phyloP scores from a whole-genome alignment of 2,797 vertebrate species.

The Chromis chromis region DNA sequence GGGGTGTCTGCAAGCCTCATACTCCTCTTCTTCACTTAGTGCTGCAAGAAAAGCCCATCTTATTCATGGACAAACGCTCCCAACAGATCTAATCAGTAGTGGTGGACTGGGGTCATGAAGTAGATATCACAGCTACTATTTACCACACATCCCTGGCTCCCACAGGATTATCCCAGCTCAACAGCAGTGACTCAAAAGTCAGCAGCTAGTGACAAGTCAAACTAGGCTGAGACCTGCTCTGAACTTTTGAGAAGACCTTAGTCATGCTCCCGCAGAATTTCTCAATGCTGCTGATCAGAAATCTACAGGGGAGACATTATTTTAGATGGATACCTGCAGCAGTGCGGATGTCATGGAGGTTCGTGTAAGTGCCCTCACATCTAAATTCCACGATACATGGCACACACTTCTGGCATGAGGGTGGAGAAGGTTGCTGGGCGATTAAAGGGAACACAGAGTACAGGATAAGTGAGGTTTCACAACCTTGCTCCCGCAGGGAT shows the following conservation, averaged over 20 bases:
- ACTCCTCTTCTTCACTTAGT: constrained; percentile 63
- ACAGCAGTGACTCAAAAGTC: constrained; percentile 44
- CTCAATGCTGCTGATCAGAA: constrained; percentile 19
- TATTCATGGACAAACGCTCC: constrained; percentile 72
- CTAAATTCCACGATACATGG: constrained; percentile 22
- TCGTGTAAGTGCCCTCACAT: constrained; percentile 17
- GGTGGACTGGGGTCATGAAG: constrained; percentile 58
- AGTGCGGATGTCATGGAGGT: constrained; percentile 36
- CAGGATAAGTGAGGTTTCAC: constrained; percentile 67
- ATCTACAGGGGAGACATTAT: constrained; percentile 17
- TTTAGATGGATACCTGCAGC: constrained; percentile 30
- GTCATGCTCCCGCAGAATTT: constrained; percentile 8
- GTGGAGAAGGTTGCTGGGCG: constrained; percentile 41
- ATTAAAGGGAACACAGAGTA: constrained; percentile 71
- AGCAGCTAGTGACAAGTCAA: constrained; percentile 47
- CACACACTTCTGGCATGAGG: constrained; percentile 45
- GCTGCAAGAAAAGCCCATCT: constrained; percentile 61
- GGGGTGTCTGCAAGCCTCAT: constrained; percentile 63
- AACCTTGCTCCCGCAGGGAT: constrained; percentile 66
- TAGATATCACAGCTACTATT: constrained; percentile 66
- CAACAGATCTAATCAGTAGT: constrained; percentile 71
- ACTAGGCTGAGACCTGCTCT: constrained; percentile 32
- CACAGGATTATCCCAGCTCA: constrained; percentile 52
- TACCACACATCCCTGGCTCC: constrained; percentile 55
- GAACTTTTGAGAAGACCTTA: constrained; percentile 37